A percentile compares a stretch with the other conserved stretches of the same genome.
These are phyloP conservation scores for Dicrostonyx torquatus DNA, from an alignment of 2,797 vertebrate species.

Conservation along the genomic window DNA sequence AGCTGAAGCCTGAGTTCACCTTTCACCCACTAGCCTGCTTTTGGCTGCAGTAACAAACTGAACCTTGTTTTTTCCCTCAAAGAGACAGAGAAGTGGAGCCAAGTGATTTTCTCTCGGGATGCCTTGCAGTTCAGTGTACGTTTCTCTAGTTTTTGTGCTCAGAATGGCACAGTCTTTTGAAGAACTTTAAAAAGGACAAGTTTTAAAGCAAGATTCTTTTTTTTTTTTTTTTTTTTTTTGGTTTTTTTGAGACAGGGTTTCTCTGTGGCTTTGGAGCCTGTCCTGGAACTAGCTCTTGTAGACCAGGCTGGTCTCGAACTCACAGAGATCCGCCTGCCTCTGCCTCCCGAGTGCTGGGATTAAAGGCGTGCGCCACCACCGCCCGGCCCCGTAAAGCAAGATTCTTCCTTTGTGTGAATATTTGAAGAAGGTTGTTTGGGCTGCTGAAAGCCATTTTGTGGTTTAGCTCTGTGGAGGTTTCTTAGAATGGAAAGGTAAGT, in stretches of 20 bases:
- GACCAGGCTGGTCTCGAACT: too few relatives aligned
- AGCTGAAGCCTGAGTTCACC: neutral
- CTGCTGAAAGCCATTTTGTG: neutral
- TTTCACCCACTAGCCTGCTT: neutral
- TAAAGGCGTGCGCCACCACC: too few relatives aligned
- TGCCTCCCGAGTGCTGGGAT: too few relatives aligned
- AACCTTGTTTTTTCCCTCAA: neutral
- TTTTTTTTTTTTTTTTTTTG: too few relatives aligned
- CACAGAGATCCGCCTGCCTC: too few relatives aligned
- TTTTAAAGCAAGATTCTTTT: slow-evolving; percentile 16
- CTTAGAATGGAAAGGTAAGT: slow-evolving; percentile 26
- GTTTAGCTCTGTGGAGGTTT: neutral
- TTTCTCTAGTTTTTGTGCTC: neutral
- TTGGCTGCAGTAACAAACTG: neutral
- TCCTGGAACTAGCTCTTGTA: too few relatives aligned
- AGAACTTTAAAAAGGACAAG: slow-evolving; percentile 28
- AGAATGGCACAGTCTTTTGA: neutral
- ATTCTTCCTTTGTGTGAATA: neutral
- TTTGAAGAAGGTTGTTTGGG: slow-evolving; percentile 19
- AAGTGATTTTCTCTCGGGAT: neutral
- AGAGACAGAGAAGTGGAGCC: neutral
- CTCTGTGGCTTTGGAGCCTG: too few relatives aligned
- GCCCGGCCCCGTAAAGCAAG: too few relatives aligned
- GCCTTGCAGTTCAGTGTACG: neutral
- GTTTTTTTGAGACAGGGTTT: too few relatives aligned